Evolutionary conservation across 2,113 vertebrate genomes (phyloP), one percentile per base, ranked within the genome.

Genomic region (Pluvialis apricaria): DNA sequence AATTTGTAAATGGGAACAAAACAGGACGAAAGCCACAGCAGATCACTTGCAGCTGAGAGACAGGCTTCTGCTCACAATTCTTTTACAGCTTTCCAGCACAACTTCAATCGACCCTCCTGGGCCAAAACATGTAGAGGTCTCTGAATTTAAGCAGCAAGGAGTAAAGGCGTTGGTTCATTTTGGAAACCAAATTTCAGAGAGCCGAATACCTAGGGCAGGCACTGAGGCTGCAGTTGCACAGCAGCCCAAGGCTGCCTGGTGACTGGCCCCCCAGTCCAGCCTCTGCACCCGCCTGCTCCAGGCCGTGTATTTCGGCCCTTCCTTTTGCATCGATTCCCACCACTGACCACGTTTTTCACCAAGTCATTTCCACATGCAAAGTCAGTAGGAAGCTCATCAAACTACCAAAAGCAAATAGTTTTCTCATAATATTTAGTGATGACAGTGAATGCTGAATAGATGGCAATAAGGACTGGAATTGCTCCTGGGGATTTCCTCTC

Each of bases 241-340:
- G 42, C 51, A 66, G 15, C 45, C 26, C 34, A 75, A 24, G 5
- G 10, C 49, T 60, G 20, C 9, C 36, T 29, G 68, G 24, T 6
- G 31, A 20, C 32, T 57, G 24, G 21, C 13, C 20, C 34, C 60
- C 28, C 54, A 45, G 20, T 13, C 31, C 42, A 52, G 26, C 34
- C 49, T 31, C 68, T 60, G 21, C 44, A 61, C 15, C 26, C 5
- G 0, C 54, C 61, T 1, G 0, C 49, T 78, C 31, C 52, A 15
- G 13, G 13, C 25, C 38, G 13, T 11, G 0, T 6, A 40, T 28
- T 92, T 36, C 32, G 11, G 26, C 4, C 6, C 11, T 57, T 65
- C 40, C 45, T 62, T 70, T 75, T 7, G 1, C 47, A 24, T 2
- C 1, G 0, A 32, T 65, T 66, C 55, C 36, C 24, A 66, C 3